A percentile compares a stretch with the other conserved stretches of the same genome.
phyloP scores from a whole-genome alignment of 2,888 invertebrate species.

The Diaphora mendica region DNA sequence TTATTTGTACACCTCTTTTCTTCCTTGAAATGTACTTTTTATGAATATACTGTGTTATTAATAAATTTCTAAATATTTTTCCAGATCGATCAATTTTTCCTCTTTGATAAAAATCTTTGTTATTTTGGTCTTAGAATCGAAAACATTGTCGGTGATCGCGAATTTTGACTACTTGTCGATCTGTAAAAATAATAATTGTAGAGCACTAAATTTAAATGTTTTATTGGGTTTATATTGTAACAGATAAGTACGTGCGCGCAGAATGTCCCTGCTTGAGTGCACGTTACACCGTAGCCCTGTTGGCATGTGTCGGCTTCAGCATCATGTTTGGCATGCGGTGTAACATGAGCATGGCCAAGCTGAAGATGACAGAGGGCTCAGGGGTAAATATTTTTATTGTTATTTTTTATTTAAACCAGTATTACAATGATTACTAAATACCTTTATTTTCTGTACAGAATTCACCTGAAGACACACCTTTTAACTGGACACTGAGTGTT shows the following conservation, averaged over 20 bases:
- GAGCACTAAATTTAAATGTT: background rate
- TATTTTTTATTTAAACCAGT: background rate
- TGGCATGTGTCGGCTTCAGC: constrained; percentile 96
- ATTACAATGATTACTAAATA: background rate
- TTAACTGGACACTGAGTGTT: constrained; percentile 95
- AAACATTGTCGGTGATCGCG: background rate
- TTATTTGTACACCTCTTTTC: background rate
- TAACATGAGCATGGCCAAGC: constrained; percentile 99
- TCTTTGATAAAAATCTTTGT: background rate
- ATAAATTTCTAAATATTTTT: too few species aligned
- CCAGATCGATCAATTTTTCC: background rate
- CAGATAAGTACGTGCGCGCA: constrained; percentile 94
- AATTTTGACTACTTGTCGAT: background rate
- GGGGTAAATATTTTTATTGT: constrained; percentile 59
- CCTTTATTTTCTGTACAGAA: constrained; percentile 43
- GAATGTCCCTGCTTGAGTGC: constrained; percentile 95
- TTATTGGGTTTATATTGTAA: constrained; percentile 23
- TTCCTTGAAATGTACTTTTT: background rate
- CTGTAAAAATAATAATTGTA: background rate
- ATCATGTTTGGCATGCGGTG: constrained; percentile 99
- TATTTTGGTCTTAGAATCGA: background rate
- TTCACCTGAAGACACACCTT: constrained; percentile 81
- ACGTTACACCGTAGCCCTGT: constrained; percentile 94
- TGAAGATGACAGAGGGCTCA: constrained; percentile 90
- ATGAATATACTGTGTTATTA: background rate